phyloP scores from a whole-genome alignment of 2,113 vertebrate species.

The Ellobius talpinus region DNA sequence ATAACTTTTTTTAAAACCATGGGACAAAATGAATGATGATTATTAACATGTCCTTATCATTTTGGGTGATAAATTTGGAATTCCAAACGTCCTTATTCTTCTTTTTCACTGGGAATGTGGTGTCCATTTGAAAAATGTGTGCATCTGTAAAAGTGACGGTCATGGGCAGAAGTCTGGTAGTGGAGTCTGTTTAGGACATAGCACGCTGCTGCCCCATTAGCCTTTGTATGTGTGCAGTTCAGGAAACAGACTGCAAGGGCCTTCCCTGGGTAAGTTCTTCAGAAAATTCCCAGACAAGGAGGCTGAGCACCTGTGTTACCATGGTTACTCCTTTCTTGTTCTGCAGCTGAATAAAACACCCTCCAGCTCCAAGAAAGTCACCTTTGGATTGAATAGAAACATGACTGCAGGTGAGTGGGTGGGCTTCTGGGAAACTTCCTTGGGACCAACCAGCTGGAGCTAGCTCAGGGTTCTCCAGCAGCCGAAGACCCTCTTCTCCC shows the following conservation, averaged over 20 bases:
- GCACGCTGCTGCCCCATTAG: too few relatives aligned
- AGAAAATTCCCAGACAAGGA: not conserved
- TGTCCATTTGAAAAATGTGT: not conserved
- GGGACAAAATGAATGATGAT: too few relatives aligned
- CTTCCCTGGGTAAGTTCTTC: not conserved
- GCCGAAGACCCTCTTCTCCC: not conserved
- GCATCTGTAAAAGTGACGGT: not conserved
- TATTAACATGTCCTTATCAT: not conserved
- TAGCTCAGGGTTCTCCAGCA: not conserved
- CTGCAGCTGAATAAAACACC: constrained; percentile 84
- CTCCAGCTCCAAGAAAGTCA: constrained; percentile 90
- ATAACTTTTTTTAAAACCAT: not conserved
- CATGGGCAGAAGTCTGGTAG: not conserved
- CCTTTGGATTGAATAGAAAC: constrained; percentile 92
- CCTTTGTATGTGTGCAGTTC: not conserved
- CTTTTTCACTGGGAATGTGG: too few relatives aligned
- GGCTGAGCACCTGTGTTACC: rapidly evolving
- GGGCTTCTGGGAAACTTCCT: too few relatives aligned
- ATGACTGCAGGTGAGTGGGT: constrained; percentile 89
- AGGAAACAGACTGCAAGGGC: not conserved
- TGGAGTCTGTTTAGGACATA: not conserved
- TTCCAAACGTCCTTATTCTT: rapidly evolving
- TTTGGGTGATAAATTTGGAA: not conserved
- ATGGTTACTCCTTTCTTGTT: not conserved
- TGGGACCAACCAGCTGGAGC: not conserved